phyloP scores from a whole-genome alignment of 2,888 invertebrate genomes.

The Aphidius colemani region DNA sequence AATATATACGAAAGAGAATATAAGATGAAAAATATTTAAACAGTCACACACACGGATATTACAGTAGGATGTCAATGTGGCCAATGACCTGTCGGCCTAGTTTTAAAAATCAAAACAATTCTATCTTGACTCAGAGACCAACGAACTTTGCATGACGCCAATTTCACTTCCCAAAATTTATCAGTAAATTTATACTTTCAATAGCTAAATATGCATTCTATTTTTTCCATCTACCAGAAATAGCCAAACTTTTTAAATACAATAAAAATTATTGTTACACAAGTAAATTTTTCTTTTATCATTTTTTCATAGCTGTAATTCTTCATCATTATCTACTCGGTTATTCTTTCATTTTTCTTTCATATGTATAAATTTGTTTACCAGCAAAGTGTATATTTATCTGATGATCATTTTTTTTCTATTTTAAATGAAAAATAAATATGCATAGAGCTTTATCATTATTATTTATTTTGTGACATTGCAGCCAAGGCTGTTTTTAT shows the following conservation, averaged over 20 bases:
- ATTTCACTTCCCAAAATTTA: too few relatives aligned
- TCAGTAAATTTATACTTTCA: too few relatives aligned
- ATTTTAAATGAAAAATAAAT: background rate
- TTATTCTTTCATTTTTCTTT: background rate
- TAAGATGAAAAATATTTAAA: slow-evolving; percentile 23
- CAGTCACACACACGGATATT: too few relatives aligned
- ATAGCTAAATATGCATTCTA: too few relatives aligned
- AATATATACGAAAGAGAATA: slow-evolving; percentile 20
- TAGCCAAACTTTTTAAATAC: too few relatives aligned
- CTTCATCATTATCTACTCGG: too few relatives aligned
- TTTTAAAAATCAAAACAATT: slow-evolving; percentile 56
- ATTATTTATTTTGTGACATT: slow-evolving; percentile 6
- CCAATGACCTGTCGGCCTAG: slow-evolving; percentile 52
- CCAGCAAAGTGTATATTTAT: too few relatives aligned
- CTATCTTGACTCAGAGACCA: slow-evolving; percentile 15
- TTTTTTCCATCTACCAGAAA: too few relatives aligned
- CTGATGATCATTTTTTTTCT: background rate
- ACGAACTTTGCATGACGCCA: too few relatives aligned
- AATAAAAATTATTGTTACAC: too few relatives aligned
- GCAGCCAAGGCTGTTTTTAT: slow-evolving; percentile 34
- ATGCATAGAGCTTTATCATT: background rate
- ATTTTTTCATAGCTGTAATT: background rate
- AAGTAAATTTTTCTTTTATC: background rate
- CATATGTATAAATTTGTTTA: background rate
- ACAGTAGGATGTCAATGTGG: slow-evolving; percentile 32